These are phyloP conservation scores for Gandaritis pyraliata DNA, from an alignment of 2,888 invertebrate species.

Conservation along the genomic window DNA sequence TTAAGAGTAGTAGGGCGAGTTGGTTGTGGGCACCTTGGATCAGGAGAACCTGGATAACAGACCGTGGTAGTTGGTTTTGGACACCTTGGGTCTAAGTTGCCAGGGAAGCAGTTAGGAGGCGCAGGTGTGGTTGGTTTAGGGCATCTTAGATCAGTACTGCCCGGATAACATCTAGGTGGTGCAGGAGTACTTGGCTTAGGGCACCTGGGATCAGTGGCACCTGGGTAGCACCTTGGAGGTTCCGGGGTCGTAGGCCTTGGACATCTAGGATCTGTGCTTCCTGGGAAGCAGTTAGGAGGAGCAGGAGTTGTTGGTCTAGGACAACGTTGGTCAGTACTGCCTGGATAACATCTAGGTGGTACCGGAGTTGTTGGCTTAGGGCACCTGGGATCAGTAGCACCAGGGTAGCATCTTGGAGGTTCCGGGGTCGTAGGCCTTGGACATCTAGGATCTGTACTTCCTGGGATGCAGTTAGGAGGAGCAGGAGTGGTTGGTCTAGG, in stretches of 20 bases:
- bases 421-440: constrained; percentile 42
- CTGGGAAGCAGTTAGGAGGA: constrained; percentile 46
- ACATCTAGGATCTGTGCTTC: constrained; percentile 40
- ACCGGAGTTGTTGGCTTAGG: constrained; percentile 30
- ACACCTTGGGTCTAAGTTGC: constrained; percentile 44
- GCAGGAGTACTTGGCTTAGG: constrained; percentile 29
- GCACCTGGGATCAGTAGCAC: constrained; percentile 27
- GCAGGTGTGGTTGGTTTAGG: constrained; percentile 43
- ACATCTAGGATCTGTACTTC: constrained; percentile 40
- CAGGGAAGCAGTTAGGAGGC: constrained; percentile 37
- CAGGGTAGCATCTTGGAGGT: constrained; percentile 29
- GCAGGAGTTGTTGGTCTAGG: constrained; percentile 46
- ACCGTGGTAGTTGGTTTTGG: constrained; percentile 44
- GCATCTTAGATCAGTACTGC: constrained; percentile 46
- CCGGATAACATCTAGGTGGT: constrained; percentile 34
- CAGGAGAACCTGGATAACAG: constrained; percentile 54
- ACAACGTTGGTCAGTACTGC: constrained; percentile 49
- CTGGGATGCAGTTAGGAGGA: constrained; percentile 46
- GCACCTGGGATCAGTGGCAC: constrained; percentile 27
- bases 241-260: constrained; percentile 42
- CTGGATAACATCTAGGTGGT: constrained; percentile 45
- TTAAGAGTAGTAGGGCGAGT: constrained; percentile 42
- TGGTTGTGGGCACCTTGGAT: constrained; percentile 57
- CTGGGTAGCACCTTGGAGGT: constrained; percentile 29
- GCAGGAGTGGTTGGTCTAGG: constrained; percentile 46